phyloP scores from a whole-genome alignment of 1,140 invertebrate species.

The Apis laboriosa region DNA sequence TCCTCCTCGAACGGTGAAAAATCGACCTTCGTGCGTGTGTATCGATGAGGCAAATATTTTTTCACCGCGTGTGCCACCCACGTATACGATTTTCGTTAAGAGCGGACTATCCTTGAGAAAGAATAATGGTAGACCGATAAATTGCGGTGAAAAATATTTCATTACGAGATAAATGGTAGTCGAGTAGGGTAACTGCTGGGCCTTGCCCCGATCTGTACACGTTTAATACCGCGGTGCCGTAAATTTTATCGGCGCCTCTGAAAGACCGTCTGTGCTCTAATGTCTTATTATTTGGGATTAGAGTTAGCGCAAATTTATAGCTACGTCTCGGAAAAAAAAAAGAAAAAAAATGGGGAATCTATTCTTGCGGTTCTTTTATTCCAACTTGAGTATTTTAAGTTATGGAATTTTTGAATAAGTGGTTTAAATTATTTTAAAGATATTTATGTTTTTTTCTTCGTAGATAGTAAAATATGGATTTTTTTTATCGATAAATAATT shows the following conservation, averaged over 20 bases:
- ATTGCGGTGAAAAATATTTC: neutral
- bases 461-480: too few relatives aligned
- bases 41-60: neutral
- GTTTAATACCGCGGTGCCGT: neutral
- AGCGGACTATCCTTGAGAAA: too few relatives aligned
- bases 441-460: too few relatives aligned
- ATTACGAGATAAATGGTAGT: neutral
- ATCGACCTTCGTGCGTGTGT: neutral
- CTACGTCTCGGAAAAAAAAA: neutral
- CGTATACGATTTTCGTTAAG: neutral
- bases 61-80: neutral
- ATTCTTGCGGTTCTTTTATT: too few relatives aligned
- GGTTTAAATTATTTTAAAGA: too few relatives aligned
- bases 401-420: neutral
- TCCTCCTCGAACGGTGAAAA: neutral
- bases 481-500: too few relatives aligned
- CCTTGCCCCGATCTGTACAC: neutral
- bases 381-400: too few relatives aligned
- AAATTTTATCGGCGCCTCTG: constrained; percentile 6
- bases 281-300: constrained; percentile 14
- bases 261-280: too few relatives aligned
- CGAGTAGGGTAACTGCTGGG: neutral
- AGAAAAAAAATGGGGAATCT: neutral
- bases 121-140: neutral
- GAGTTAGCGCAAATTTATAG: neutral